A percentile compares a stretch with the other conserved stretches of the same genome.
Evolutionary conservation across 2,797 vertebrate genomes (phyloP).

Genomic region (Synaphobranchus kaupii): DNA sequence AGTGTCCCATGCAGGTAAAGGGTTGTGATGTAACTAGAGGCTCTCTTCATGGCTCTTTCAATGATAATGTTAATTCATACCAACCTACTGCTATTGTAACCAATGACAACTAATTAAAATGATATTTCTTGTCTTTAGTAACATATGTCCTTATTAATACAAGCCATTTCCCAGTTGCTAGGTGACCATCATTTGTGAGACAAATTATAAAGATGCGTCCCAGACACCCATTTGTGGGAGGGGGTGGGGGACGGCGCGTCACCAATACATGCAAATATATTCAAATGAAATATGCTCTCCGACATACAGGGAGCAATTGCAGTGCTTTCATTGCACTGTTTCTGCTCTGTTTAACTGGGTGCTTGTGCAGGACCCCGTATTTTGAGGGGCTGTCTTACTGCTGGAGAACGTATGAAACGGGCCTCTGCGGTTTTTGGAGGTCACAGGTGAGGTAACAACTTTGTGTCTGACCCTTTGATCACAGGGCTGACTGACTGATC

Average conservation of each 20-base stretch:
- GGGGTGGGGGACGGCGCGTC: not conserved
- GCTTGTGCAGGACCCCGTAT: not conserved
- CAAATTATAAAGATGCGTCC: slow-evolving; percentile 36
- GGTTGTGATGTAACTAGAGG: not conserved
- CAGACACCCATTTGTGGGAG: slow-evolving; percentile 28
- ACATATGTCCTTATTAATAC: slow-evolving; percentile 37
- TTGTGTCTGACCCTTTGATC: too few relatives aligned
- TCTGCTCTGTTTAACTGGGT: not conserved
- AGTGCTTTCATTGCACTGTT: not conserved
- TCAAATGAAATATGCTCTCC: slow-evolving; percentile 43
- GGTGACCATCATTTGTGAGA: slow-evolving; percentile 37
- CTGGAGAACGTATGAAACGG: not conserved
- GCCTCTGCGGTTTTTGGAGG: too few relatives aligned
- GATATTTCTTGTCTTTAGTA: slow-evolving; percentile 16
- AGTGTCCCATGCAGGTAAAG: not conserved
- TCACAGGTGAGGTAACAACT: too few relatives aligned
- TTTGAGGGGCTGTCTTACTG: not conserved
- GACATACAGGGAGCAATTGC: not conserved
- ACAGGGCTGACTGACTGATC: not conserved
- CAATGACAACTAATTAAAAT: slow-evolving; percentile 39
- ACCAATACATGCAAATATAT: slow-evolving; percentile 60
- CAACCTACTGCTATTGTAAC: slow-evolving; percentile 12
- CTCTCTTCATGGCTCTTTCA: not conserved
- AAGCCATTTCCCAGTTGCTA: slow-evolving; percentile 33
- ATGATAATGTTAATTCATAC: slow-evolving; percentile 20